These are phyloP conservation scores for Phymatocera aterrima DNA, from an alignment of 2,888 invertebrate species.

Conservation along the genomic window DNA sequence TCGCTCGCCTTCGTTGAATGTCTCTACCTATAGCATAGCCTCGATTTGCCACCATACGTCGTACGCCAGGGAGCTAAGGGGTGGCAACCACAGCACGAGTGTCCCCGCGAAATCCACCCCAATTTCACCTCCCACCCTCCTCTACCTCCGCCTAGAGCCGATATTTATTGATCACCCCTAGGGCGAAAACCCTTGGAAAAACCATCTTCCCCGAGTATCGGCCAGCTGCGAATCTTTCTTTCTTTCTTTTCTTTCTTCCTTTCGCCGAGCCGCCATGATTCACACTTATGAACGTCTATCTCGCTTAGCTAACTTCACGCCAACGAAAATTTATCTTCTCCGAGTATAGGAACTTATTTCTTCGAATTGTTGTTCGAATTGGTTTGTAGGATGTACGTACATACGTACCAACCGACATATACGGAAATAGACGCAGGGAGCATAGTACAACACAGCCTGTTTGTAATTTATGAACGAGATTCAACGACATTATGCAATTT, in stretches of 20 bases:
- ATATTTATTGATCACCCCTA: conserved; percentile 74
- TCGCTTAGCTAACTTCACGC: conserved; percentile 18
- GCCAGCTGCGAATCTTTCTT: conserved; percentile 38
- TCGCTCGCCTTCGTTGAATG: background rate
- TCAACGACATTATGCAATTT: conserved; percentile 14
- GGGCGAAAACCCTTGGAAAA: conserved; percentile 58
- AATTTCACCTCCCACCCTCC: conserved; percentile 49
- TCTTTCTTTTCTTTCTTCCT: conserved; percentile 5
- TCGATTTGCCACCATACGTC: conserved; percentile 69
- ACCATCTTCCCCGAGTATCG: conserved; percentile 24
- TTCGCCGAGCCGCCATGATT: conserved; percentile 29
- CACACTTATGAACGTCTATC: conserved; percentile 11
- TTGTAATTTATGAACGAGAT: background rate
- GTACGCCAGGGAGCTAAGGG: conserved; percentile 61
- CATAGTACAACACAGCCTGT: no score
- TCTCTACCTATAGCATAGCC: conserved; percentile 50
- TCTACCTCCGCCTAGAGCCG: conserved; percentile 65
- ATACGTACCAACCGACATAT: no score
- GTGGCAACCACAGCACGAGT: conserved; percentile 73
- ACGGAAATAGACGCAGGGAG: conserved; percentile 8
- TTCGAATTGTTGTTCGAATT: no score
- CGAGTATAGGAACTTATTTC: background rate
- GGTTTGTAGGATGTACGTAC: no score
- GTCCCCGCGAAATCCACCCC: conserved; percentile 57
- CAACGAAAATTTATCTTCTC: background rate